Evolutionary conservation across 2,113 vertebrate genomes (phyloP).

Genomic region (Eublepharis macularius): DNA sequence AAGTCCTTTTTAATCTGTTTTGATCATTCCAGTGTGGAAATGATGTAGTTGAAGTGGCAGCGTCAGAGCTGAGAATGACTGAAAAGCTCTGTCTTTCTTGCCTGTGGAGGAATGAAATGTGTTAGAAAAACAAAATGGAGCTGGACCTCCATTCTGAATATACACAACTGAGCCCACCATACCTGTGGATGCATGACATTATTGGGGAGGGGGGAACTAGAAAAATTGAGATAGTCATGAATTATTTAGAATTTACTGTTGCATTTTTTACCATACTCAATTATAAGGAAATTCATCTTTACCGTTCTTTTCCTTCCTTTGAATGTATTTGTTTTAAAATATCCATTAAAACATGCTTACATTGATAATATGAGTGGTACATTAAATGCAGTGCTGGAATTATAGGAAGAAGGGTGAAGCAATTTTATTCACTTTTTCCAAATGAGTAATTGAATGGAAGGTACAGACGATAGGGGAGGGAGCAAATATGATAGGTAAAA

Average conservation of each 20-base stretch:
- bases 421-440: slow-evolving; percentile 45
- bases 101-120: slow-evolving; percentile 54
- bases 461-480: slow-evolving; percentile 31
- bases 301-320: neutral
- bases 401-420: neutral
- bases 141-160: slow-evolving; percentile 20
- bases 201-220: too few species aligned
- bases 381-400: neutral
- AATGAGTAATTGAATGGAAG: slow-evolving; percentile 59
- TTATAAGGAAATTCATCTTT: neutral
- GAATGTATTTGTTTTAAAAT: slow-evolving; percentile 17
- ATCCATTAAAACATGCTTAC: slow-evolving; percentile 54
- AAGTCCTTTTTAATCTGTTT: slow-evolving; percentile 63
- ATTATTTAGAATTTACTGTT: neutral
- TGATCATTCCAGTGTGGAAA: slow-evolving; percentile 62
- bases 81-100: slow-evolving; percentile 51
- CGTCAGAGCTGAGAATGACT: slow-evolving; percentile 1
- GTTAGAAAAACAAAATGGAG: slow-evolving; percentile 37
- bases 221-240: neutral
- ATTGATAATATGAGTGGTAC: slow-evolving; percentile 47
- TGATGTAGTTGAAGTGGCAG: slow-evolving; percentile 39
- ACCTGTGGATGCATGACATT: neutral
- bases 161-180: neutral
- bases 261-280: neutral
- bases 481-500: slow-evolving; percentile 37